Percentiles rank a stretch among this genome's conserved stretches.
Evolutionary conservation across 2,113 vertebrate species (phyloP).

Genomic region (Cebus imitator): DNA sequence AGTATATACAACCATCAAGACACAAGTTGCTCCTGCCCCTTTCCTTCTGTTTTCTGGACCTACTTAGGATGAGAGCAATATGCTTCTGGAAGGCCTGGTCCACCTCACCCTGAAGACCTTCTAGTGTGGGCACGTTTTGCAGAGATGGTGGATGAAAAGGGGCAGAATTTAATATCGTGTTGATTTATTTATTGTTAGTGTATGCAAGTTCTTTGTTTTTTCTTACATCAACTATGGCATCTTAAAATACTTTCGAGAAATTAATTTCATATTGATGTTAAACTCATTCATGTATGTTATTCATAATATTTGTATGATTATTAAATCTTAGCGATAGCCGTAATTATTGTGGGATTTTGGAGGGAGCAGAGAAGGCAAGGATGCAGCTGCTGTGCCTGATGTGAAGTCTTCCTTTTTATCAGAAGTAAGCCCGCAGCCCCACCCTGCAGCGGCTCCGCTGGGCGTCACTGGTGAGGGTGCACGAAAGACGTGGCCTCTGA

Average conservation of each 20-base stretch:
- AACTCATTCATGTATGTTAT: background rate
- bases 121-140: background rate
- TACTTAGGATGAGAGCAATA: background rate
- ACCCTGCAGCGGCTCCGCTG: background rate
- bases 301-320: background rate
- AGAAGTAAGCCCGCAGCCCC: background rate
- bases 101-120: background rate
- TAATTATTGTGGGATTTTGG: background rate
- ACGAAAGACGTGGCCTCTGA: fast-evolving
- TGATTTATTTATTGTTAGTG: background rate
- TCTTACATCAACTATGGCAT: background rate
- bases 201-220: background rate
- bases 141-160: background rate
- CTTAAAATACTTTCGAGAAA: background rate
- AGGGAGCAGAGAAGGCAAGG: background rate
- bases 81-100: background rate
- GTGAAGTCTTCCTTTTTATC: background rate
- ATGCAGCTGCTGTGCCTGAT: fast-evolving
- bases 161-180: fast-evolving
- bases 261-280: background rate
- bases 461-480: background rate
- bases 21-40: too few relatives aligned
- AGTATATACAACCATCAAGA: background rate
- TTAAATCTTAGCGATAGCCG: background rate
- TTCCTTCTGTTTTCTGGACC: background rate